Evolutionary conservation across 1,140 invertebrate species (phyloP).

Genomic region (Halesus radiatus): DNA sequence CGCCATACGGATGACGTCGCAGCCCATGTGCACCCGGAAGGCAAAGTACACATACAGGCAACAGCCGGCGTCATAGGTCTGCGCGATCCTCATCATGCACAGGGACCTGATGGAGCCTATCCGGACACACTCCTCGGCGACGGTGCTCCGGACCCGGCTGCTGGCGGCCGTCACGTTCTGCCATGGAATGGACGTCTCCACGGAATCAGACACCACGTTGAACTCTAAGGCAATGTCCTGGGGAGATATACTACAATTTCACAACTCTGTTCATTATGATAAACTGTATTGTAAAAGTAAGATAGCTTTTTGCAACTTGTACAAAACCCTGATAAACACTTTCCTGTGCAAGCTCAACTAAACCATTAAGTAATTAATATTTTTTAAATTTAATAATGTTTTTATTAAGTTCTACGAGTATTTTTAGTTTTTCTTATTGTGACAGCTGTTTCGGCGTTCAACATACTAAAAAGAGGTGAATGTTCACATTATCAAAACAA

Average conservation of each 20-base stretch:
- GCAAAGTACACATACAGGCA: slow-evolving; percentile 86
- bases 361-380: too few relatives aligned
- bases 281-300: too few relatives aligned
- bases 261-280: not conserved
- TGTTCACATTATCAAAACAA: too few relatives aligned
- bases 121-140: slow-evolving; percentile 74
- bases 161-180: slow-evolving; percentile 77
- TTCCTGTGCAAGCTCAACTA: too few relatives aligned
- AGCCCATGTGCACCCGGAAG: slow-evolving; percentile 75
- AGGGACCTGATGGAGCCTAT: slow-evolving; percentile 61
- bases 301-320: too few relatives aligned
- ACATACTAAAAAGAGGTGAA: too few relatives aligned
- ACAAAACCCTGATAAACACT: too few relatives aligned
- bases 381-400: too few relatives aligned
- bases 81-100: slow-evolving; percentile 76
- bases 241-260: not conserved
- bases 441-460: too few relatives aligned
- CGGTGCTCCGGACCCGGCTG: slow-evolving; percentile 74
- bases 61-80: slow-evolving; percentile 82
- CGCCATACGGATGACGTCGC: slow-evolving; percentile 77
- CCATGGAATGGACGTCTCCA: slow-evolving; percentile 86
- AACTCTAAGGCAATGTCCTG: slow-evolving; percentile 81
- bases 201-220: slow-evolving; percentile 79
- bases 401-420: too few relatives aligned
- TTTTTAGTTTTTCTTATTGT: too few relatives aligned